Percentiles rank a stretch among this genome's conserved stretches.
These are phyloP conservation scores for Chrysocyon brachyurus DNA, from an alignment of 2,797 vertebrate genomes.

Conservation along the genomic window DNA sequence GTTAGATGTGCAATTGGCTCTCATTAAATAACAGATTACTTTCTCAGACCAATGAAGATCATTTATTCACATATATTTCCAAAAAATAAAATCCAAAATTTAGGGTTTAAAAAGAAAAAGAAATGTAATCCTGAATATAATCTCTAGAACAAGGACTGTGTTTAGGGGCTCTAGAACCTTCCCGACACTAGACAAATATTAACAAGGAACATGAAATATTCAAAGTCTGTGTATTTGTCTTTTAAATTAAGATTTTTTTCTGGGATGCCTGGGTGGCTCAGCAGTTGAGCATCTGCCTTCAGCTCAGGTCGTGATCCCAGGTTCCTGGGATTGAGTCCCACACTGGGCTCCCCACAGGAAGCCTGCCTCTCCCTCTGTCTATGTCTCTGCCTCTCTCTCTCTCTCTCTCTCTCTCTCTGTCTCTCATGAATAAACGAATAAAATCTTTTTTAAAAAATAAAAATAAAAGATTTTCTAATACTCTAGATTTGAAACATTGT, in stretches of 20 bases:
- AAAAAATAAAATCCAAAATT: constrained; percentile 41
- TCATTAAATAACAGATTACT: constrained; percentile 8
- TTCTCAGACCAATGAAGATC: constrained; percentile 14
- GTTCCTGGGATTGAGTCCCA: too few relatives aligned
- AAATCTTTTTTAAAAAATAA: too few relatives aligned
- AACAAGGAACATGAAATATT: not conserved
- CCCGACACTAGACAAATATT: not conserved
- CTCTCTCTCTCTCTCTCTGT: too few relatives aligned
- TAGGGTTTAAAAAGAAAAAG: not conserved
- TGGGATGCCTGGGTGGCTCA: too few relatives aligned
- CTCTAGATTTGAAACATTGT: not conserved
- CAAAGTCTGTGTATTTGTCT: not conserved
- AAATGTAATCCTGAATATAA: not conserved
- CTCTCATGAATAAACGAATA: too few relatives aligned
- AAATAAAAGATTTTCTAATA: not conserved
- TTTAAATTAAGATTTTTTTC: constrained; percentile 9
- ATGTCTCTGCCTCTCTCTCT: too few relatives aligned
- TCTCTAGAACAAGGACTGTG: not conserved
- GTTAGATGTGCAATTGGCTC: not conserved
- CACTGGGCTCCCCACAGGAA: too few relatives aligned
- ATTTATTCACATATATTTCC: constrained; percentile 11
- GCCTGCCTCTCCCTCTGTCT: too few relatives aligned
- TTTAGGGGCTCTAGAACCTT: constrained; percentile 1
- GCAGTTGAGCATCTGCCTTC: too few relatives aligned
- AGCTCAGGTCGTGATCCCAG: too few relatives aligned